phyloP scores from a whole-genome alignment of 2,113 vertebrate genomes.

The Macaca nemestrina region DNA sequence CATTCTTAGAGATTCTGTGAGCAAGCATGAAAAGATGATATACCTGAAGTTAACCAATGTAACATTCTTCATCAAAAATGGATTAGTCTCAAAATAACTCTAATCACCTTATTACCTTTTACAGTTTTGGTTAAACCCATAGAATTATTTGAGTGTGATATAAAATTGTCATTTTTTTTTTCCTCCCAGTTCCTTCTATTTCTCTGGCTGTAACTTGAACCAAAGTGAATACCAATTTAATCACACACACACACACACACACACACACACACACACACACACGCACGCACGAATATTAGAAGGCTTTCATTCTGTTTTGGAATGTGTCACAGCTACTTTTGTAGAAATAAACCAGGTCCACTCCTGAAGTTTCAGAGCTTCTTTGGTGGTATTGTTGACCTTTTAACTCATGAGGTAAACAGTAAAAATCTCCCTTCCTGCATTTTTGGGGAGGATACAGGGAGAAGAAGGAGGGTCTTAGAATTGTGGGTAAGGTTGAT shows the following conservation, averaged over 20 bases:
- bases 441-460: neutral
- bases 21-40: neutral
- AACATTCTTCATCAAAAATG: neutral
- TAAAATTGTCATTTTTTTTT: neutral
- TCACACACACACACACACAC: neutral
- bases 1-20: neutral
- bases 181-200: neutral
- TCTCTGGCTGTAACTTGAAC: neutral
- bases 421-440: neutral
- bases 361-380: neutral
- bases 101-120: neutral
- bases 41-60: neutral
- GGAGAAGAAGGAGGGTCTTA: neutral
- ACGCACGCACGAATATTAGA: neutral
- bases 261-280: neutral
- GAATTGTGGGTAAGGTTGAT: neutral
- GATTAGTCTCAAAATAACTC: neutral
- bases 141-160: neutral
- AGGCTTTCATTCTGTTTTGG: neutral
- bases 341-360: neutral
- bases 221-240: neutral
- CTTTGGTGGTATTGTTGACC: neutral
- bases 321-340: neutral
- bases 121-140: neutral
- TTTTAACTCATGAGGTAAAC: slow-evolving; percentile 23